phyloP scores from a whole-genome alignment of 2,888 invertebrate species.

The Perizoma affinitatum region DNA sequence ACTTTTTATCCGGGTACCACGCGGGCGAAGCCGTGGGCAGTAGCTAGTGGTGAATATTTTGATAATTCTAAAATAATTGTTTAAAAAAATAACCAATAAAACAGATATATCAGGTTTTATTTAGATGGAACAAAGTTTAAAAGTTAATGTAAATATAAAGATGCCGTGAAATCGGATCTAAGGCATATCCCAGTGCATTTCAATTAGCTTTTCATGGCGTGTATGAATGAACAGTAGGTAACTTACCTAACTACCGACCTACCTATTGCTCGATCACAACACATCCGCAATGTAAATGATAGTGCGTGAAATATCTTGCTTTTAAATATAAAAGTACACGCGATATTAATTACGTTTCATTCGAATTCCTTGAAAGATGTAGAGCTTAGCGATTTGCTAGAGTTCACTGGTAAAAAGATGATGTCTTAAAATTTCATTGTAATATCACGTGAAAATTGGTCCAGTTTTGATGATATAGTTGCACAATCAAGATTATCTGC shows the following conservation, averaged over 20 bases:
- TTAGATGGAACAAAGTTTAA: conserved; percentile 11
- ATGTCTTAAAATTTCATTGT: conserved; percentile 13
- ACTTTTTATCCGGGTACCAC: too few species aligned
- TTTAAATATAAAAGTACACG: too few species aligned
- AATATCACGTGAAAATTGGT: conserved; percentile 25
- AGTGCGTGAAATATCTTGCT: conserved; percentile 1
- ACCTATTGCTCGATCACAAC: conserved; percentile 23
- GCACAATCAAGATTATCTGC: conserved; percentile 63
- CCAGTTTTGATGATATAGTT: conserved; percentile 36
- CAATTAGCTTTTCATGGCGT: conserved; percentile 35
- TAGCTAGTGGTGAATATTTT: too few species aligned
- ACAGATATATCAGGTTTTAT: conserved; percentile 15
- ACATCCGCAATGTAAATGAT: conserved; percentile 36
- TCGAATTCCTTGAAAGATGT: not conserved
- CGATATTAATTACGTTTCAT: conserved; percentile 3
- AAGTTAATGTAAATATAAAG: conserved; percentile 23
- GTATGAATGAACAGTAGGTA: conserved; percentile 31
- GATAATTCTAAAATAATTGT: too few species aligned
- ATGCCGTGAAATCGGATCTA: conserved; percentile 30
- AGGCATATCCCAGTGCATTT: conserved; percentile 30
- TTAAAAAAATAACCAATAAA: conserved; percentile 1
- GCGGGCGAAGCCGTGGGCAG: too few species aligned
- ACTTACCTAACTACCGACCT: too few species aligned
- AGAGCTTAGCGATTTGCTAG: not conserved
- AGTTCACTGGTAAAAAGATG: conserved; percentile 5